A percentile compares a stretch with the other conserved stretches of the same genome.
Evolutionary conservation across 2,888 invertebrate genomes (phyloP).

Genomic region (Tetheella fluctuosa): DNA sequence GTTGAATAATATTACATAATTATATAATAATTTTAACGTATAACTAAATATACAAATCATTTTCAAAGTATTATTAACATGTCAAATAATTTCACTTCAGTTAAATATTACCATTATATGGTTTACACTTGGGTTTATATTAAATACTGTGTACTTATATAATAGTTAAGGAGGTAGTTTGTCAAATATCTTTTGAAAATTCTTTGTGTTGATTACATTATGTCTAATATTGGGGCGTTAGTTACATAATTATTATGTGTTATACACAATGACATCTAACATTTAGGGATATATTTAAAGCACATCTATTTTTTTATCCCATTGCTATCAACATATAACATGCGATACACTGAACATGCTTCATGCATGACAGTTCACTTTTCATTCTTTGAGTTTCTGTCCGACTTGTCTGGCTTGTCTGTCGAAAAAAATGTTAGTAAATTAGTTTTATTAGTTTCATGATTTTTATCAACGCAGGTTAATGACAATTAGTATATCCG

Average conservation of each 20-base stretch:
- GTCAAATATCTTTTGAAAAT: slow-evolving; percentile 22
- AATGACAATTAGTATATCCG: not conserved
- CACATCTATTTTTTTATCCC: slow-evolving; percentile 23
- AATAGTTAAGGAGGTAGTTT: slow-evolving; percentile 46
- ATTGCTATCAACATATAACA: slow-evolving; percentile 3
- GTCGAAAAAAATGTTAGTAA: slow-evolving; percentile 54
- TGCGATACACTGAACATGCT: slow-evolving; percentile 32
- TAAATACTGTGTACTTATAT: slow-evolving; percentile 42
- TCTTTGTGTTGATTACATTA: slow-evolving; percentile 30
- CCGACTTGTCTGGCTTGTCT: slow-evolving; percentile 34
- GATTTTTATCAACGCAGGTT: not conserved
- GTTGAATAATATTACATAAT: too few species aligned
- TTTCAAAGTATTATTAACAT: not conserved
- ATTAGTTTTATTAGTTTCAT: slow-evolving; percentile 17
- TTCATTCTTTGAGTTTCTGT: slow-evolving; percentile 30
- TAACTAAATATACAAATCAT: not conserved
- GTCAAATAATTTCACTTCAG: slow-evolving; percentile 21
- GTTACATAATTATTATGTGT: slow-evolving; percentile 24
- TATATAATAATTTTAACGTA: too few species aligned
- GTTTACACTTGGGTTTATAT: slow-evolving; percentile 30
- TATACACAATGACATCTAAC: slow-evolving; percentile 48
- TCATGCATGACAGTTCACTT: slow-evolving; percentile 47
- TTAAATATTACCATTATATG: slow-evolving; percentile 34
- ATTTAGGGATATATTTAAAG: slow-evolving; percentile 33
- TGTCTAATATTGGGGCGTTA: slow-evolving; percentile 51